Conservation (phyloP, 2,888 invertebrate species). For the Eupithecia centaureata region DNA sequence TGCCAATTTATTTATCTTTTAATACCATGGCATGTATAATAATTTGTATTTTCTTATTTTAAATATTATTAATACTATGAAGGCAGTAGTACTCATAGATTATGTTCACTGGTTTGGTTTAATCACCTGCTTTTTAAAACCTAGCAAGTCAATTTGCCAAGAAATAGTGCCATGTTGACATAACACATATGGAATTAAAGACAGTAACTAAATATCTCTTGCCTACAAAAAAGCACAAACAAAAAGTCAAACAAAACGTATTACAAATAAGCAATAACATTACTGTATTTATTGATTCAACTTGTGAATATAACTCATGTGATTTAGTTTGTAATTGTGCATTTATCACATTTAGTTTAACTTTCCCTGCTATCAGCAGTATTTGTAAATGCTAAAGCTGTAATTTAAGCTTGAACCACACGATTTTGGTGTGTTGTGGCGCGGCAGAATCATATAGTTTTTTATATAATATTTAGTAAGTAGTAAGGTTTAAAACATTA, state of each 20-base stretch:
- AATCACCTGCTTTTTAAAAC: background rate
- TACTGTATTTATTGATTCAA: constrained; percentile 28
- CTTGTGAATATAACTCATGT: constrained; percentile 21
- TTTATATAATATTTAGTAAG: too few relatives aligned
- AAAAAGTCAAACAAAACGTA: background rate
- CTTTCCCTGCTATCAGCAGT: background rate
- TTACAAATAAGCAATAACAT: background rate
- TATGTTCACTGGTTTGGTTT: constrained; percentile 3
- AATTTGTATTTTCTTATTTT: background rate
- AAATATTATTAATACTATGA: background rate
- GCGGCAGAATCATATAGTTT: background rate
- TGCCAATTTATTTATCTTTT: background rate
- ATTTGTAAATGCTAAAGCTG: background rate
- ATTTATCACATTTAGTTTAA: constrained; percentile 20
- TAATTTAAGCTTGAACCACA: background rate
- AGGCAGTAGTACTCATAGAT: background rate
- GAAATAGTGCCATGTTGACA: background rate
- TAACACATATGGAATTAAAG: background rate
- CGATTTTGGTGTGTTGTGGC: background rate
- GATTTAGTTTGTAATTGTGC: constrained; percentile 32
- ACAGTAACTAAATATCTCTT: background rate
- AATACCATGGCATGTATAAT: background rate
- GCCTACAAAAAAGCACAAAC: background rate
- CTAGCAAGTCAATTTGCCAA: background rate
- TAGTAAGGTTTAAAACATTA: background rate